Percentiles rank a stretch among this genome's conserved stretches.
Conservation (phyloP, 2,113 vertebrate genomes). For the Labeo rohita region DNA sequence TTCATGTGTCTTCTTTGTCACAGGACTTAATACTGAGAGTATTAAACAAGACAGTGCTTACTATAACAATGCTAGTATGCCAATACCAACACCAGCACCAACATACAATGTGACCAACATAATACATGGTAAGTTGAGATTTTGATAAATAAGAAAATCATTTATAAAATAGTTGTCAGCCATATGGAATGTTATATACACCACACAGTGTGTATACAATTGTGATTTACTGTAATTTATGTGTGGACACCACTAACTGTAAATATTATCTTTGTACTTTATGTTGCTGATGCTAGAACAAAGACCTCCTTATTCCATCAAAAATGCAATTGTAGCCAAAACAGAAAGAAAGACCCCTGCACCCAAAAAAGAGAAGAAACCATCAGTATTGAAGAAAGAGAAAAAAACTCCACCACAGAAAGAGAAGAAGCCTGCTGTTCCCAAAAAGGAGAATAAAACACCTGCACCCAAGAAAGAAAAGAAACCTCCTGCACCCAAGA, state of each 20-base stretch:
- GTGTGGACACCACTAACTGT: neutral
- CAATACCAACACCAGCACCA: neutral
- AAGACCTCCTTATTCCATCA: neutral
- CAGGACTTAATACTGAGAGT: neutral
- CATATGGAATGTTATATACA: neutral
- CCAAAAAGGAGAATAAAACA: neutral
- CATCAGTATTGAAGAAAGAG: too few species aligned
- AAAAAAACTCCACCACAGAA: neutral
- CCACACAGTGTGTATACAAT: neutral
- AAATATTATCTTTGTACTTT: neutral
- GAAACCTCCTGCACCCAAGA: neutral
- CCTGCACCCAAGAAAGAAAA: neutral
- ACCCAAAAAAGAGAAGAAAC: too few species aligned
- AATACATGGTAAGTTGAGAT: neutral
- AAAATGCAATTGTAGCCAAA: too few species aligned
- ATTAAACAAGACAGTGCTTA: neutral
- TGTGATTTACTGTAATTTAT: neutral
- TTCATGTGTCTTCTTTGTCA: neutral
- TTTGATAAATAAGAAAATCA: neutral
- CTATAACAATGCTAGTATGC: neutral
- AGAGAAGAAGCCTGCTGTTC: too few species aligned
- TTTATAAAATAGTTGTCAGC: neutral
- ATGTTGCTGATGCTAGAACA: neutral
- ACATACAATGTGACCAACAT: neutral
- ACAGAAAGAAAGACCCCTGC: neutral